These are phyloP conservation scores for Spatula versicolor DNA, from an alignment of 2,797 vertebrate genomes.

Conservation along the genomic window DNA sequence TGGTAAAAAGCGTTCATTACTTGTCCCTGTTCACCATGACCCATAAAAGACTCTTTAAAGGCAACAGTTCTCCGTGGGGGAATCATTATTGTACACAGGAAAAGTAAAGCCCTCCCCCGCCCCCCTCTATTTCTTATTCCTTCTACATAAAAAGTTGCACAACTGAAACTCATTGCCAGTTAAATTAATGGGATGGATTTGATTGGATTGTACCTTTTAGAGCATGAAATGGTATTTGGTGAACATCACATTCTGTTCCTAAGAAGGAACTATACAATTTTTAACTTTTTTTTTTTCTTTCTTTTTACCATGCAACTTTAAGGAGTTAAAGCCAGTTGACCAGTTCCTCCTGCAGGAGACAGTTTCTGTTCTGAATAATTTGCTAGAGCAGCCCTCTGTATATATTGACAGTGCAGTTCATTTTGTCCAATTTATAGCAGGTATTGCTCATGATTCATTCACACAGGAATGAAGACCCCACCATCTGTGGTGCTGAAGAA, in stretches of 20 bases:
- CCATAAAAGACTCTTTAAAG: neutral
- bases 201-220: neutral
- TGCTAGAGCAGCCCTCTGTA: neutral
- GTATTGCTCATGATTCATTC: neutral
- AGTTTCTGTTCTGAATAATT: neutral
- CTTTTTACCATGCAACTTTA: neutral
- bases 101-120: neutral
- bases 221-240: neutral
- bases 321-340: neutral
- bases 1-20: neutral
- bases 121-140: neutral
- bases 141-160: neutral
- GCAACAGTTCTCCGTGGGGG: neutral
- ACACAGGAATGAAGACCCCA: neutral
- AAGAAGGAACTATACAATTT: neutral
- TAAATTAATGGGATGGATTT: neutral
- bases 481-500: neutral
- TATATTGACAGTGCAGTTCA: fast-evolving
- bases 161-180: neutral
- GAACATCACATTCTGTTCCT: neutral
- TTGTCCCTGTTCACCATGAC: neutral
- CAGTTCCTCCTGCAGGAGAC: neutral
- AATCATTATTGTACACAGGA: neutral
- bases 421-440: neutral
- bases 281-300: neutral